Evolutionary conservation across 2,888 invertebrate species (phyloP).

Genomic region (Trileptium ribeirensis): DNA sequence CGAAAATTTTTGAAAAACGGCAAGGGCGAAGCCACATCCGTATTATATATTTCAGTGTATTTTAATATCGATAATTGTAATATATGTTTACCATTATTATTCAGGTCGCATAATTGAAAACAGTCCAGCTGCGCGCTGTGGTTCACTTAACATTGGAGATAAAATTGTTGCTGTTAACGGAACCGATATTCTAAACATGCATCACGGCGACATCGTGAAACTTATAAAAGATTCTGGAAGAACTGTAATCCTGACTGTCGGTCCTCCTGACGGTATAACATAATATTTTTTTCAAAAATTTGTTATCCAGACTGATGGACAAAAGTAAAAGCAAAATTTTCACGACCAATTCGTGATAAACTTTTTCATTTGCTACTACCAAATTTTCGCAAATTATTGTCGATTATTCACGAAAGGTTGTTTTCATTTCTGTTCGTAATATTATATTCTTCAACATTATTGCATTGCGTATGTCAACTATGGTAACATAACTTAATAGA

Average conservation of each 20-base stretch:
- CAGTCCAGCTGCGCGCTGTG: conserved; percentile 82
- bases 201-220: conserved; percentile 92
- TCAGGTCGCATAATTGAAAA: conserved; percentile 84
- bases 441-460: too few relatives aligned
- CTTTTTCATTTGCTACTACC: too few relatives aligned
- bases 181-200: conserved; percentile 77
- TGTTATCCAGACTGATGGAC: neutral
- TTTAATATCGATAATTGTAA: too few relatives aligned
- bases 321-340: too few relatives aligned
- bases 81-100: too few relatives aligned
- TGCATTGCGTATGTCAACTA: too few relatives aligned
- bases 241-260: conserved; percentile 61
- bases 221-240: conserved; percentile 92
- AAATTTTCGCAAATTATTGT: neutral
- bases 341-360: too few relatives aligned
- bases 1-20: too few relatives aligned
- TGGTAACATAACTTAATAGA: too few relatives aligned
- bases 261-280: conserved; percentile 44
- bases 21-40: too few relatives aligned
- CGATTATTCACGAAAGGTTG: neutral
- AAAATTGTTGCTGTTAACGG: conserved; percentile 90
- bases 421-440: neutral
- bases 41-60: too few relatives aligned
- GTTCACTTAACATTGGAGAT: conserved; percentile 81
- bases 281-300: neutral